Base-by-base conservation (phyloP, 2,888 invertebrate species). In the Bhutanitis thaidina region DNA sequence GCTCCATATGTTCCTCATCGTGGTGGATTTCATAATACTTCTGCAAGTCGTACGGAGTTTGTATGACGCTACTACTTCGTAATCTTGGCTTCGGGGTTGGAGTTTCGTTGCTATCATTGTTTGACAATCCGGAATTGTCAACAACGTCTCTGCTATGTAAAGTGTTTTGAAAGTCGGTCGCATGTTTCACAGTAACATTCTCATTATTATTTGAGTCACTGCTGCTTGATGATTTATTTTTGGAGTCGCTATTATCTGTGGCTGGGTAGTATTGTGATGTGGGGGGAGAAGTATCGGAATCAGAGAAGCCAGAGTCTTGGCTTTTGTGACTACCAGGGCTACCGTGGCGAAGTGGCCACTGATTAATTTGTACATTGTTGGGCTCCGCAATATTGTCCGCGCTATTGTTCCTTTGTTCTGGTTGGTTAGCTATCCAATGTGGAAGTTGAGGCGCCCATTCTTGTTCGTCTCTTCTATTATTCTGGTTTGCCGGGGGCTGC, bases 261-360 rank as follows among this genome's bases (percentile, higher is more conserved):
- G 81, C 72, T 2, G 71, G 74, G 58, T 84, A 86, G 60, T 87
- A 85, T 57, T 89, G 85, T 1, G 86, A 84, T 2, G 74, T 76
- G 0, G 90, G 89, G n/a, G 91, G 91, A 1, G 93, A 93, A 61
- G 91, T 91, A 64, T 94, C 95, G 0, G 94, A 94, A 67, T 95
- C 95, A 0, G 95, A 95, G 76, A 95, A 95, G 1, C 95, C 95
- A 0, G 95, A 95, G 76, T 95, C 95, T 77, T 94, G 94, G 67
- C 94, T 94, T 55, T 93, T 93, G 57, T 94, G 93, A 71, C 94
- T 93, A 25, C 80, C 92, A 58, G 85, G 91, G 68, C 89, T 92
- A 65, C 86, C 90, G 54, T 83, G 89, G 15, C 90, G 75, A 20
- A 86, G 73, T 29, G 88, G 88, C 90, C 90, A 90, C 56, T 78